These are phyloP conservation scores for Arbacia lixula DNA, from an alignment of 53 echinoderm and acorn worm species.

Conservation along the genomic window DNA sequence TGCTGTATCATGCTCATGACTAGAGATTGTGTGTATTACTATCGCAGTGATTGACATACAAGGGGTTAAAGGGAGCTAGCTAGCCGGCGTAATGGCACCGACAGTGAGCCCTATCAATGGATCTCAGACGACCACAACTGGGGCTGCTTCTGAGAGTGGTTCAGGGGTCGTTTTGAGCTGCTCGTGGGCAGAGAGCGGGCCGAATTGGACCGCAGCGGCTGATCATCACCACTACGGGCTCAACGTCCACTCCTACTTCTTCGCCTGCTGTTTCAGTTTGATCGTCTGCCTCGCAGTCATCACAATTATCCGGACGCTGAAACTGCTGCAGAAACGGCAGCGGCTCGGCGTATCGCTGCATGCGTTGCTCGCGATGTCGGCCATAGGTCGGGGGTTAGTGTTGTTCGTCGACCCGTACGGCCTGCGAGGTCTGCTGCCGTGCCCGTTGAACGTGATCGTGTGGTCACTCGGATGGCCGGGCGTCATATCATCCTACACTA, in stretches of 20 bases:
- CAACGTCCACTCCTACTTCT: constrained; percentile 60
- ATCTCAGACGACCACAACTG: no score
- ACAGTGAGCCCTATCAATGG: no score
- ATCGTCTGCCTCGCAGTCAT: background rate
- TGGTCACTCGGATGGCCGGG: constrained; percentile 85
- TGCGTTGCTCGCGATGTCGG: constrained; percentile 56
- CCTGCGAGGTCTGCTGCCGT: constrained; percentile 52
- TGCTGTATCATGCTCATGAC: no score
- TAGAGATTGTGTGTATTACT: no score
- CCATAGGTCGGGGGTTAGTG: constrained; percentile 41
- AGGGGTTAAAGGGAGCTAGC: no score
- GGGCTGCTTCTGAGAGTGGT: no score
- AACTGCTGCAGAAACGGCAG: constrained; percentile 4
- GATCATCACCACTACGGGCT: background rate
- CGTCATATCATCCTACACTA: constrained; percentile 67
- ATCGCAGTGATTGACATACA: no score
- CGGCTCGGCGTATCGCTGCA: constrained; percentile 61
- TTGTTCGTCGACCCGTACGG: constrained; percentile 71
- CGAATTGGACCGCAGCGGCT: constrained; percentile 13
- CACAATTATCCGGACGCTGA: background rate
- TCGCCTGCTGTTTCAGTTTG: constrained; percentile 41
- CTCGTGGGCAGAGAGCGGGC: constrained; percentile 40
- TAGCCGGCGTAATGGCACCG: no score
- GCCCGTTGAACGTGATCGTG: constrained; percentile 68
- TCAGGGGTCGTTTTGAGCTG: constrained; percentile 15